Evolutionary conservation across 2,113 vertebrate species (phyloP), one percentile per base, ranked within the genome.

Genomic region (Shinisaurus crocodilurus): DNA sequence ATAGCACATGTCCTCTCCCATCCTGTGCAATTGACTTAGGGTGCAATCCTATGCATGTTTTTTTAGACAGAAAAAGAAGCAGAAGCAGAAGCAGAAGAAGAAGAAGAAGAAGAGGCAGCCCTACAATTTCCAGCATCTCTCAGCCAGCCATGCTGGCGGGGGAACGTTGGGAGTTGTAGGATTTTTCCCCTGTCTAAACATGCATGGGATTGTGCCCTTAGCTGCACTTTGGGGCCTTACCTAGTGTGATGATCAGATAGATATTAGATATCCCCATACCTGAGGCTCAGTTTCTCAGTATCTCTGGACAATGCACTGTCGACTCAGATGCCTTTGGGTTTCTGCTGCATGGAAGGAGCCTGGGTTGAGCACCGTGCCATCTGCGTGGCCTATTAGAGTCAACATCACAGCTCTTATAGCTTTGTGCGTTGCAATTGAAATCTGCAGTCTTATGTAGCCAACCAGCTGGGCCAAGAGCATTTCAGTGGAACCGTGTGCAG

Each of bases 401-500:
- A 7, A 25, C 29, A 15, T 15, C 57, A 37, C 75, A 69, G 12
- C 9, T 79, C 54, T 34, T 27, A 54, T 7, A 82, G 75, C 6
- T 16, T 18, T n/a, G 2, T 12, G 18, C 18, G n/a, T 63, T 27
- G 8, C 12, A 72, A 76, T 34, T 20, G 37, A 80, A 27, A n/a
- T 9, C 13, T 57, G 79, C 29, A 63, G n/a, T 65, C 57, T 0
- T 40, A 0, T 10, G 43, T 6, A 45, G 76, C 50, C 6, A 13
- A n/a, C 29, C 29, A 43, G 76, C 70, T n/a, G 45, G 70, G n/a
- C 76, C 43, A 34, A 40, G 67, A 69, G 43, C 50, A 0, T 54
- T 69, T 50, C 27, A 34, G 37, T 40, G 63, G 45, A 5, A 0
- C 10, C 0, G 15, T 1, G 20, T 0, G 27, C 50, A 0, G 0